These are phyloP conservation scores for Premnoplex brunnescens DNA, from an alignment of 2,797 vertebrate genomes.

Conservation along the genomic window DNA sequence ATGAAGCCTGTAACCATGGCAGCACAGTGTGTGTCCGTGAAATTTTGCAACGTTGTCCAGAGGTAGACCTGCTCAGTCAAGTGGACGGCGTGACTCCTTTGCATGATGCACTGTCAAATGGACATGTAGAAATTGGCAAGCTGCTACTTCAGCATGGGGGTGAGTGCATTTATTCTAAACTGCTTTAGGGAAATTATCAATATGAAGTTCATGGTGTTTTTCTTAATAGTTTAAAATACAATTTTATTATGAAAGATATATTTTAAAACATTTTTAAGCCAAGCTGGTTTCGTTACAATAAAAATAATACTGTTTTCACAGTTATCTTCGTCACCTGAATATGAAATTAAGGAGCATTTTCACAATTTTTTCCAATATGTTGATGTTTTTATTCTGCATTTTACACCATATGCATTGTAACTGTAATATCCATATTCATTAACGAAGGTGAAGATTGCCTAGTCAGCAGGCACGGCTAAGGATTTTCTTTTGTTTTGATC, in stretches of 20 bases:
- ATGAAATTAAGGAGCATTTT: conserved; percentile 29
- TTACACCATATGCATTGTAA: conserved; percentile 38
- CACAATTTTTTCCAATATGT: background rate
- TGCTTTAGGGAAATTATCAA: conserved; percentile 45
- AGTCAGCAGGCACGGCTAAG: background rate
- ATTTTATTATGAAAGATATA: conserved; percentile 5
- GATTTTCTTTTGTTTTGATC: conserved; percentile 29
- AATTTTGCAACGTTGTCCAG: conserved; percentile 86
- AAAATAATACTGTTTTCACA: conserved; percentile 41
- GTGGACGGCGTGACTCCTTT: conserved; percentile 93
- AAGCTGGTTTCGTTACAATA: conserved; percentile 44
- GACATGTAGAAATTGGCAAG: conserved; percentile 89
- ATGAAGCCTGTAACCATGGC: conserved; percentile 98
- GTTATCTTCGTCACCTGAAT: conserved; percentile 18
- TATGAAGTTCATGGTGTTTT: conserved; percentile 21
- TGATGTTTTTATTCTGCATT: conserved; percentile 26
- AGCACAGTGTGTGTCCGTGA: conserved; percentile 89
- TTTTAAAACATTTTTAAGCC: conserved; percentile 43
- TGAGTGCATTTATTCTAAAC: conserved; percentile 73
- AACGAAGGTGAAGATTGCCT: conserved; percentile 37
- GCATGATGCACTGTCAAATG: conserved; percentile 88
- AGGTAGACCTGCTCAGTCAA: conserved; percentile 86
- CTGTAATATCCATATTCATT: conserved; percentile 43
- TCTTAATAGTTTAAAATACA: conserved; percentile 27
- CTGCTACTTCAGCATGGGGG: conserved; percentile 86